Conservation (phyloP, 2,888 invertebrate species). For the Dendrolimus houi region DNA sequence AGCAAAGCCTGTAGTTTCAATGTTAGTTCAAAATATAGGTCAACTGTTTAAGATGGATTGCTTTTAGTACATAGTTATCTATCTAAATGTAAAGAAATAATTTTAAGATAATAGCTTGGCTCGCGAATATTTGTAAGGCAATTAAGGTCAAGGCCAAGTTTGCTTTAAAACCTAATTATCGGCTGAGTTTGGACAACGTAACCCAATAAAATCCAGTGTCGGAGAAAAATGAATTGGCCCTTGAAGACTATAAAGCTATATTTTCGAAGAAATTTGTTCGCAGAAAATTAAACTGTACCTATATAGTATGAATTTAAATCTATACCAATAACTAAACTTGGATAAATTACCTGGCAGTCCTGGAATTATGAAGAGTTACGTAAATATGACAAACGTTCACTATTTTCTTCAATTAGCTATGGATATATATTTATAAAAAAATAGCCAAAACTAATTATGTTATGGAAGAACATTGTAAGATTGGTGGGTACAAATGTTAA, state of each 20-base stretch:
- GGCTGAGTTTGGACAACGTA: slow-evolving; percentile 12
- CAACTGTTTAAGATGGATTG: neutral
- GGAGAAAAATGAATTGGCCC: neutral
- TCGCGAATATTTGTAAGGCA: neutral
- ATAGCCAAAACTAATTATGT: too few relatives aligned
- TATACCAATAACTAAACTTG: too few relatives aligned
- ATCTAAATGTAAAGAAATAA: neutral
- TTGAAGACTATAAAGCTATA: neutral
- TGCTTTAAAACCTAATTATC: neutral
- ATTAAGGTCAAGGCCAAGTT: neutral
- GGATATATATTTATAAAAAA: too few relatives aligned
- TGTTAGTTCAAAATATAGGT: too few relatives aligned
- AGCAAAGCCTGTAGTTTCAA: too few relatives aligned
- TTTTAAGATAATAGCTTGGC: neutral
- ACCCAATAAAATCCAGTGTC: neutral
- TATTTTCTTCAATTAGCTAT: too few relatives aligned
- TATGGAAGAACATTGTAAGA: too few relatives aligned
- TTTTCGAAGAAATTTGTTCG: neutral
- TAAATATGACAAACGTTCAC: too few relatives aligned
- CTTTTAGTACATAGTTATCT: neutral
- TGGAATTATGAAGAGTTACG: too few relatives aligned
- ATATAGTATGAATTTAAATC: too few relatives aligned
- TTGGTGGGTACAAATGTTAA: too few relatives aligned
- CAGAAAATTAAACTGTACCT: neutral
- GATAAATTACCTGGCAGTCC: too few relatives aligned